Evolutionary conservation across 2,888 invertebrate genomes (phyloP), one percentile per base, ranked within the genome.

Genomic region (Agonopterix arenella): DNA sequence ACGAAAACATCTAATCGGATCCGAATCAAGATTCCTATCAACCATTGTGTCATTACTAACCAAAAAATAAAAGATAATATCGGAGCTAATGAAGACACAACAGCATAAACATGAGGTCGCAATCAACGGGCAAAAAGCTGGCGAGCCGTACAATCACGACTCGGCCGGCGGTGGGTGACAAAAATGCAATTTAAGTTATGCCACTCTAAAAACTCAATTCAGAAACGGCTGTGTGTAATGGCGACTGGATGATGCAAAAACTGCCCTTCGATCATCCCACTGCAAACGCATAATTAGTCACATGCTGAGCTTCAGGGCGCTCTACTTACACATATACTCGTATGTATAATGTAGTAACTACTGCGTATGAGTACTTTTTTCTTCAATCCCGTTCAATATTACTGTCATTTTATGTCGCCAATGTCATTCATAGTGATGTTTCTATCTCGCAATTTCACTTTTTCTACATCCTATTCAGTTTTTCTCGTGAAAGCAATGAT

Each of bases 151-250:
- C 73, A 76, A 75, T 74, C 74, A 69, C 65, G 59, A 59, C 66
- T 52, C 58, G 60, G 40, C 54, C 62, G 62, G 64, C 65, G 70
- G 68, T 73, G 77, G 80, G 86, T 85, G 86, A 84, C 86, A 84
- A 86, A 85, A 86, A 85, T 86, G 85, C 85, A 83, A 85, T 85
- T 80, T 86, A 79, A 82, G 80, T 78, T 84, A 83, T 84, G 74
- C 74, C 63, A 60, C 56, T 70, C 73, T 77, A 85, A 85, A 85
- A 85, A 84, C 73, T 76, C 74, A 80, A 81, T 82, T 78, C 74
- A 68, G 72, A 74, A 65, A 67, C 69, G 68, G 62, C 58, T 59
- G 63, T 62, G 68, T 68, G 72, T 70, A 76, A 76, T 77, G 75
- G 70, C 68, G 64, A 60, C 55, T 52, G 56, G 46, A 40, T 8